Base-by-base conservation (phyloP, 2,888 invertebrate genomes). In the Epistrophella euchroma region DNA sequence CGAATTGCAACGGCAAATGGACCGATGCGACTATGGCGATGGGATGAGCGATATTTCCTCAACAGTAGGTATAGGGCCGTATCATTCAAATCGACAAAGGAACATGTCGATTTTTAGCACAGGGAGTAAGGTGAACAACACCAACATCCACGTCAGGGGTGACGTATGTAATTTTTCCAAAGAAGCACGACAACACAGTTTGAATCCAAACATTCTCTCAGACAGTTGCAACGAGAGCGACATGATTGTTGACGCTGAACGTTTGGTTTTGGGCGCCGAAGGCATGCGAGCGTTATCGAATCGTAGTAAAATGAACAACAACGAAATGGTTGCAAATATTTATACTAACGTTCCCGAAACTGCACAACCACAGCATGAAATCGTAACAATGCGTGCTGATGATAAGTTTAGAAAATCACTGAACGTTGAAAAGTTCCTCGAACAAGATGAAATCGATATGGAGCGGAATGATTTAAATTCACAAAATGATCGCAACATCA, bases 71-170 rank as follows among this genome's bases (percentile, higher is more conserved):
- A 93, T 81, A 40, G 88, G 94, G 93, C 88, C 93, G 17, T 88
- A 82, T 19, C 93, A 80, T 94, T 93, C 70, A 92, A 94, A 60
- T 92, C 90, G 90, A 52, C 91, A 91, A 68, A 91, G 91, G 62
- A 91, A 91, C 9, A 91, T 92, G 90, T 92, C 92, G 2, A 94
- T 96, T 19, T 94, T 96, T 80, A 95, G 95, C 79, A 94, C 95
- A 0, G 96, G 96, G 47, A 95, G 96, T 2, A 97, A 97, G 93
- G 95, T 96, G 0, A 96, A 97, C 90, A 97, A 97, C 88, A 96
- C 96, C 0, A 97, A 97, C 90, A 94, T 97, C 87, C 96, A 96
- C 89, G 84, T 78, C 13, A 71, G 84, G 47, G 80, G 87, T 52
- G 88, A 84, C 76, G 70, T 80, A 35, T 80, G 85, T 43, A 88